A percentile compares a stretch with the other conserved stretches of the same genome.
phyloP scores from a whole-genome alignment of 2,113 vertebrate species.

The Neogale vison region DNA sequence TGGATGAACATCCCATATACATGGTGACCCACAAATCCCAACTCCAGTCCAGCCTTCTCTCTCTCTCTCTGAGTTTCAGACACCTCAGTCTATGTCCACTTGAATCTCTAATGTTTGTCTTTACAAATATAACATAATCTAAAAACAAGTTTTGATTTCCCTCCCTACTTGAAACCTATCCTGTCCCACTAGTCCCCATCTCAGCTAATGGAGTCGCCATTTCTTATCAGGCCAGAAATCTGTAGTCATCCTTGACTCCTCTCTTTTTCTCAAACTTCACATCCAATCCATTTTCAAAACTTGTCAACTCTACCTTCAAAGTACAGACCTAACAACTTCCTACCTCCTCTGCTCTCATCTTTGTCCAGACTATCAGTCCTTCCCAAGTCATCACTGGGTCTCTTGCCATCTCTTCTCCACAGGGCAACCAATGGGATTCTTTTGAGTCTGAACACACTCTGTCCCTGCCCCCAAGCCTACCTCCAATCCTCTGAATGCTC shows the following conservation, averaged over 20 bases:
- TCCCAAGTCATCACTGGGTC: not conserved
- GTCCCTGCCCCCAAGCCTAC: not conserved
- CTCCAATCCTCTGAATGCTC: not conserved
- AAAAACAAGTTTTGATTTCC: not conserved
- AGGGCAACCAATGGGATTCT: not conserved
- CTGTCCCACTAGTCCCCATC: not conserved
- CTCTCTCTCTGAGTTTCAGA: not conserved
- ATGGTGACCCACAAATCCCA: not conserved
- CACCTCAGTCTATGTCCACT: not conserved
- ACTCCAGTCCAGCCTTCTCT: not conserved
- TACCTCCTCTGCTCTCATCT: not conserved
- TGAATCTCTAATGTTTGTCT: not conserved
- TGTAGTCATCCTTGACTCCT: not conserved
- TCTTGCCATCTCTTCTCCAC: not conserved
- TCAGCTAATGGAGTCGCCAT: not conserved
- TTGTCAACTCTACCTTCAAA: not conserved
- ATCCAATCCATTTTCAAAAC: not conserved
- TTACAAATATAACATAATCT: not conserved
- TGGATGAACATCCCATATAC: not conserved
- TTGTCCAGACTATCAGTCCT: not conserved
- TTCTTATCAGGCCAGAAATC: not conserved
- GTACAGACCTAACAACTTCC: not conserved
- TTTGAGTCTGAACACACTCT: not conserved
- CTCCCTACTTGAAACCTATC: not conserved
- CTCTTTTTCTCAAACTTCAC: not conserved